Base-by-base conservation (phyloP, 2,113 vertebrate genomes). In the Blennius ocellaris region DNA sequence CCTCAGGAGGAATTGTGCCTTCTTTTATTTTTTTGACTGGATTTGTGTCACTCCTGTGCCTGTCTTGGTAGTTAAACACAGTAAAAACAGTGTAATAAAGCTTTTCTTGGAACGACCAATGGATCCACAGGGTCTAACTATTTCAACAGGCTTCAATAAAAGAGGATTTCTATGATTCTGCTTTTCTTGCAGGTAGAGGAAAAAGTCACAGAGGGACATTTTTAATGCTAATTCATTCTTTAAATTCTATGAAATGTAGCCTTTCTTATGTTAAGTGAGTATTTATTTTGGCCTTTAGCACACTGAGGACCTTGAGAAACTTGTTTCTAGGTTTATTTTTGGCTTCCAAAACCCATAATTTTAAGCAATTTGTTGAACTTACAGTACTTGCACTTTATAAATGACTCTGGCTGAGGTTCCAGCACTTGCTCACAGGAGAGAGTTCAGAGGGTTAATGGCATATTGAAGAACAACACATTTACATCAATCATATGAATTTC, bases 271-370 rank as follows among this genome's bases (percentile, higher is more conserved):
- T 48, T 52, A 52, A 63, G 41, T 54, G 1, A 54, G 21, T 43
- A 48, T 49, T 54, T 50, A 43, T 50, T 60, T 40, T 69, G 52
- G 11, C 58, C 36, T 62, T 52, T 3, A 43, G 40, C 15, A 40
- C 8, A 37, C 47, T 58, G 40, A 49, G 17, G 37, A 37, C 12
- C 45, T 48, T 15, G 45, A 47, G 45, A 37, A 9, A 43, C 12
- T 60, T 12, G n/a, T 8, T 14, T 36, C 6, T 49, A 8, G 37
- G 30, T 8, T 30, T 41, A 9, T 30, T 12, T 36, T 73, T 47
- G 7, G 7, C 5, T 41, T 69, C 7, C 11, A 37, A 7, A 11
- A 53, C 9, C 68, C 9, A 59, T 44, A 0, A 58, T 58, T 58
- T 51, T 1, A 6, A 64, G 48, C 17, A 38, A n/a, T 53, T 45